These are phyloP conservation scores for Arctia plantaginis DNA, from an alignment of 2,888 invertebrate species.

Conservation along the genomic window DNA sequence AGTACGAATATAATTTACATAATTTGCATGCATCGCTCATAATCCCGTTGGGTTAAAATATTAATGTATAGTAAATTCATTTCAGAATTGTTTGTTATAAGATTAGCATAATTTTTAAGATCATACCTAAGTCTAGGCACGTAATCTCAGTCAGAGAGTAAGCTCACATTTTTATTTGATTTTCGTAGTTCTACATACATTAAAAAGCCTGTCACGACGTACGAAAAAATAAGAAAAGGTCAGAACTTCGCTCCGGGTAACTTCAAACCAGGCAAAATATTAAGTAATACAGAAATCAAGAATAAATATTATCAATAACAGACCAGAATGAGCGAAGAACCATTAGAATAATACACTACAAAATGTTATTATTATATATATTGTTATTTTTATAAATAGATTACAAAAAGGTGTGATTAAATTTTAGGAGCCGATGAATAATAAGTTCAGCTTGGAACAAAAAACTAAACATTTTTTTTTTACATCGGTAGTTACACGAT, in stretches of 20 bases:
- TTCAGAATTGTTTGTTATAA: background rate
- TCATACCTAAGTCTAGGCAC: background rate
- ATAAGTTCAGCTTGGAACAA: background rate
- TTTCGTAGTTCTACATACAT: background rate
- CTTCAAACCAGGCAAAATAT: background rate
- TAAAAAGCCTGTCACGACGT: background rate
- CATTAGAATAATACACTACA: background rate
- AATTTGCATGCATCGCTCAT: constrained; percentile 37
- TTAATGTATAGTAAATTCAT: background rate
- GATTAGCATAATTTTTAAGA: background rate
- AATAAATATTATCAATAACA: too few species aligned
- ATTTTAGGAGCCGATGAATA: too few species aligned
- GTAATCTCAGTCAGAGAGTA: background rate
- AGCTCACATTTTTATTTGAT: background rate
- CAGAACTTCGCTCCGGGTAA: background rate
- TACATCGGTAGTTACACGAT: background rate
- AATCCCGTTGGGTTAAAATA: constrained; percentile 18
- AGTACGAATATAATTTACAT: constrained; percentile 35
- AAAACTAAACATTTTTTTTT: too few species aligned
- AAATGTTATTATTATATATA: background rate
- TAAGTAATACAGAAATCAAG: background rate
- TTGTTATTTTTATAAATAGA: too few species aligned
- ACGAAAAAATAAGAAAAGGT: background rate
- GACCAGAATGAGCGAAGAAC: background rate
- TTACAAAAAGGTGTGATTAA: too few species aligned